Evolutionary conservation across 2,797 vertebrate genomes (phyloP).

Genomic region (Anabas testudineus): DNA sequence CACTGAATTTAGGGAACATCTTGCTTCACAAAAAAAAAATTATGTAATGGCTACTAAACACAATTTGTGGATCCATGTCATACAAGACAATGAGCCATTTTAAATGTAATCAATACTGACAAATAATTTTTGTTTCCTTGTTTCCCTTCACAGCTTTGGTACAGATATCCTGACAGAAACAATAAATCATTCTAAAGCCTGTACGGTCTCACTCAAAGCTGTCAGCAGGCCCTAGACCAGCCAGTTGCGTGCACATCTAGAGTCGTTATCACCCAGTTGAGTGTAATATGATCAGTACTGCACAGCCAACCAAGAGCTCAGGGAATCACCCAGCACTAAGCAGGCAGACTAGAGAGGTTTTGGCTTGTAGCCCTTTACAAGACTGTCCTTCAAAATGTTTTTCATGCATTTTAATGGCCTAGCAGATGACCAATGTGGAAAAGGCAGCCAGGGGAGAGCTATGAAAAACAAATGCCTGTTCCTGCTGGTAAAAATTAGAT

Average conservation of each 20-base stretch:
- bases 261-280: conserved; percentile 62
- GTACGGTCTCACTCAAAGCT: conserved; percentile 38
- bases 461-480: conserved; percentile 57
- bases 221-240: conserved; percentile 40
- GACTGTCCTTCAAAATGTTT: conserved; percentile 59
- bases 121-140: conserved; percentile 26
- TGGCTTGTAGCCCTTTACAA: conserved; percentile 55
- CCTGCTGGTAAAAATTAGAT: conserved; percentile 50
- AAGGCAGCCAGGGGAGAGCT: conserved; percentile 29
- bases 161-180: conserved; percentile 36
- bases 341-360: conserved; percentile 54
- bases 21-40: no score
- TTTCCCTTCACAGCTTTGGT: conserved; percentile 28
- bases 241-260: conserved; percentile 42
- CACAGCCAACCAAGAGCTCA: conserved; percentile 62
- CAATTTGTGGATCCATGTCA: not conserved
- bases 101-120: not conserved
- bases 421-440: conserved; percentile 54
- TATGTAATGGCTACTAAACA: conserved; percentile 2
- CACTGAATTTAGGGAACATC: no score
- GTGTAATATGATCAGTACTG: conserved; percentile 67
- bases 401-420: conserved; percentile 64
- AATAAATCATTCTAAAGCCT: conserved; percentile 51
- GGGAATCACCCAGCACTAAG: conserved; percentile 62
- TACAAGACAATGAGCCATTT: not conserved